Evolutionary conservation across 2,888 invertebrate species (phyloP).

Genomic region (Bellardia pandia): DNA sequence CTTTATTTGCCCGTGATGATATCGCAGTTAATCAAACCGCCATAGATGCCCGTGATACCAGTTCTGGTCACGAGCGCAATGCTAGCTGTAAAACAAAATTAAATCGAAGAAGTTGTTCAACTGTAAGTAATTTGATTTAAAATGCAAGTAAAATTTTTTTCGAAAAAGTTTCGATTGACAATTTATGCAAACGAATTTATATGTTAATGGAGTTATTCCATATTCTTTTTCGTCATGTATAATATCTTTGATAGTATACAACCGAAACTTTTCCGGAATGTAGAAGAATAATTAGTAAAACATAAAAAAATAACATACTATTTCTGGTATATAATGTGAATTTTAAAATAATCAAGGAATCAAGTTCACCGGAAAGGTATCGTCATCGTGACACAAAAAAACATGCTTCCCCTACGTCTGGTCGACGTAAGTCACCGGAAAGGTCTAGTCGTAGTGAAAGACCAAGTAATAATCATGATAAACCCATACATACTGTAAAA

Average conservation of each 20-base stretch:
- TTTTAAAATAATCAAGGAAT: constrained; percentile 56
- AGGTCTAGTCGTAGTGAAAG: constrained; percentile 9
- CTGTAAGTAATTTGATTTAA: constrained; percentile 59
- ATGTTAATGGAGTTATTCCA: no score
- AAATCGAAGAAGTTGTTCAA: constrained; percentile 38
- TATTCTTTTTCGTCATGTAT: no score
- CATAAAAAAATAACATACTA: constrained; percentile 1
- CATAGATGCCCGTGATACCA: not conserved
- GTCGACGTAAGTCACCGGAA: constrained; percentile 36
- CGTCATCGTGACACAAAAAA: constrained; percentile 50
- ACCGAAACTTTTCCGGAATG: constrained; percentile 7
- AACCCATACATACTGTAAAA: constrained; percentile 6
- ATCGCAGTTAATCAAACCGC: constrained; percentile 64
- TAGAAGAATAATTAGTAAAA: not conserved
- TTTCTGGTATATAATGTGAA: constrained; percentile 16
- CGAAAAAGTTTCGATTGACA: no score
- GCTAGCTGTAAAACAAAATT: constrained; percentile 32
- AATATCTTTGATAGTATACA: not conserved
- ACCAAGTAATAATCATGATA: constrained; percentile 17
- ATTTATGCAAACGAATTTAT: no score
- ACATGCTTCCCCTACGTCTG: constrained; percentile 11
- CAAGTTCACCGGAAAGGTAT: constrained; percentile 65
- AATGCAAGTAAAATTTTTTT: no score
- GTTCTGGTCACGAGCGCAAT: not conserved
- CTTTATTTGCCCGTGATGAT: constrained; percentile 75